phyloP scores from a whole-genome alignment of 2,888 invertebrate species.

The Orchesella flavescens region DNA sequence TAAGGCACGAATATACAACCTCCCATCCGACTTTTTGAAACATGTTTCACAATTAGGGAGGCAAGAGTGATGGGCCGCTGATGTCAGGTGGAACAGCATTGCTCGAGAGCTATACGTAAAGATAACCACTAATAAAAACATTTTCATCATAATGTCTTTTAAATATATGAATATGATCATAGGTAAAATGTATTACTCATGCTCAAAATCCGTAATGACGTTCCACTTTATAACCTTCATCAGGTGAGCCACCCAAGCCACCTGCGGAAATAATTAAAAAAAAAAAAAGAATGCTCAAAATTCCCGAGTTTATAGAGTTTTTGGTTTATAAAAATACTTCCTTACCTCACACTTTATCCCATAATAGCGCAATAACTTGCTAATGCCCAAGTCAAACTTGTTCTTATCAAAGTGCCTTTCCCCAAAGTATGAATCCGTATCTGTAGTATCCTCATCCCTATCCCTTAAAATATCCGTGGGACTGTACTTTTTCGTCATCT shows the following conservation, averaged over 20 bases:
- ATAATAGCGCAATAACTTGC: slow-evolving; percentile 40
- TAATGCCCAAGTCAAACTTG: slow-evolving; percentile 38
- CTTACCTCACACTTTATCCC: slow-evolving; percentile 42
- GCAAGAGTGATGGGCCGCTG: slow-evolving; percentile 34
- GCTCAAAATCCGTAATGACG: slow-evolving; percentile 38
- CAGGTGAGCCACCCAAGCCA: slow-evolving; percentile 43
- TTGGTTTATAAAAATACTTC: no score
- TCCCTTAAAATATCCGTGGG: slow-evolving; percentile 36
- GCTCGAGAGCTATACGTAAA: slow-evolving; percentile 9
- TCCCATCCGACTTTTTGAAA: not conserved
- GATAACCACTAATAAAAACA: not conserved
- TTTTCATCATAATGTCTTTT: not conserved
- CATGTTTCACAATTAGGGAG: slow-evolving; percentile 39
- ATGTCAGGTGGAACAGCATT: slow-evolving; percentile 33
- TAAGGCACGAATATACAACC: slow-evolving; percentile 22
- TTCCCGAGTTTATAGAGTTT: no score
- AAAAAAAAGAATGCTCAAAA: no score
- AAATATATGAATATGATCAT: not conserved
- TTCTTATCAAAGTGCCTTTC: not conserved
- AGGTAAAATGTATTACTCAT: not conserved
- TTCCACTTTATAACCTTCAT: slow-evolving; percentile 51
- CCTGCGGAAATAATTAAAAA: no score
- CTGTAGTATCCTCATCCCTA: not conserved
- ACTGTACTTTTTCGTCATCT: slow-evolving; percentile 38
- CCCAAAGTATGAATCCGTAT: no score